Evolutionary conservation across 2,113 vertebrate genomes (phyloP).

Genomic region (Oncorhynchus gorbuscha): DNA sequence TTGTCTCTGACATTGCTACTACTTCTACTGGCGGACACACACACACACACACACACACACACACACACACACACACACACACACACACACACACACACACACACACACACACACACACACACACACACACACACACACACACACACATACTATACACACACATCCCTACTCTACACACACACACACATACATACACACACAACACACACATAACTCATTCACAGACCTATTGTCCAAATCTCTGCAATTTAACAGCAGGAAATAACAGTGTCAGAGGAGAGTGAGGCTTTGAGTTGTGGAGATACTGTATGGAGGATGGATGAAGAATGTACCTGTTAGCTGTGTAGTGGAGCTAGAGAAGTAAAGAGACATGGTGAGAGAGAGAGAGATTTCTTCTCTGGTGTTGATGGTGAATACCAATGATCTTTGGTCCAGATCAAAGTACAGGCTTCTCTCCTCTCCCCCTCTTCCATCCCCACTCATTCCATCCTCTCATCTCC

Average conservation of each 20-base stretch:
- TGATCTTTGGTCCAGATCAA: conserved; percentile 53
- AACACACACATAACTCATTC: neutral
- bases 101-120: too few relatives aligned
- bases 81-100: too few relatives aligned
- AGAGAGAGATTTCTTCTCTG: neutral
- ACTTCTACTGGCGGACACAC: too few relatives aligned
- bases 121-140: too few relatives aligned
- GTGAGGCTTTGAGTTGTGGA: neutral
- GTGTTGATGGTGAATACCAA: conserved; percentile 55
- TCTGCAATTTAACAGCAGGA: conserved; percentile 1
- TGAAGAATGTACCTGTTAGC: neutral
- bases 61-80: too few relatives aligned
- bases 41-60: too few relatives aligned
- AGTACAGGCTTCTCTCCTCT: conserved; percentile 19
- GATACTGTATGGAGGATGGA: neutral
- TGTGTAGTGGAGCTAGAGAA: neutral
- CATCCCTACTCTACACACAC: too few relatives aligned
- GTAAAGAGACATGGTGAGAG: neutral
- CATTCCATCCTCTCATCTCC: conserved; percentile 16
- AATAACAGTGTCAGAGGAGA: neutral
- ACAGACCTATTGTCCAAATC: neutral
- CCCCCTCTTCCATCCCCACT: neutral
- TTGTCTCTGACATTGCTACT: conserved; percentile 26
- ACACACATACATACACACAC: too few relatives aligned
- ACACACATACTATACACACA: too few relatives aligned